Evolutionary conservation across 1,140 invertebrate genomes (phyloP).

Genomic region (fruit fly (Drosophila melanogaster)): DNA sequence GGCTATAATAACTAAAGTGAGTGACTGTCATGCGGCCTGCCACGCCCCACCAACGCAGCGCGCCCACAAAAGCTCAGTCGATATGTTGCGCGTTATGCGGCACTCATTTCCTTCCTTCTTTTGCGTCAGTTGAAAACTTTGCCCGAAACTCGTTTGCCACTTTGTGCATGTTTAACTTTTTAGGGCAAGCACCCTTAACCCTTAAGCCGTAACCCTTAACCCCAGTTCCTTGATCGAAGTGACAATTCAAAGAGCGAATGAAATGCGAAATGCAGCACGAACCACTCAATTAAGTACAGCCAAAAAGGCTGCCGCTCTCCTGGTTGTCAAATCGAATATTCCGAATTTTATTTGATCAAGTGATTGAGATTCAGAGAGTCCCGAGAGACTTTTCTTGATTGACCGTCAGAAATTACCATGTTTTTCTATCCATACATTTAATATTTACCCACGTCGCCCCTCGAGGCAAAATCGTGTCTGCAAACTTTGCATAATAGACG

Average conservation of each 20-base stretch:
- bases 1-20: background rate
- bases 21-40: slow-evolving; percentile 48
- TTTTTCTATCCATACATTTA: slow-evolving; percentile 19
- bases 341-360: slow-evolving; percentile 24
- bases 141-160: slow-evolving; percentile 46
- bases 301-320: slow-evolving; percentile 1
- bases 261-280: slow-evolving; percentile 39
- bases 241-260: slow-evolving; percentile 47
- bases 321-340: slow-evolving; percentile 14
- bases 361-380: slow-evolving; percentile 7
- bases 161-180: slow-evolving; percentile 77
- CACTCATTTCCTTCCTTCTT: slow-evolving; percentile 58
- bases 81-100: slow-evolving; percentile 72
- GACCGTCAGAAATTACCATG: slow-evolving; percentile 10
- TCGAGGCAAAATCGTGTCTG: slow-evolving; percentile 6
- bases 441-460: slow-evolving; percentile 19
- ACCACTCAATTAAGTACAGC: slow-evolving; percentile 60
- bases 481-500: slow-evolving; percentile 17
- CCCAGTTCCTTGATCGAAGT: slow-evolving; percentile 44
- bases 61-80: slow-evolving; percentile 45
- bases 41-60: background rate
- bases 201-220: background rate
- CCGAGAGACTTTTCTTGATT: slow-evolving; percentile 8
- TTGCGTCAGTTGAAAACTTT: slow-evolving; percentile 62
- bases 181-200: slow-evolving; percentile 3